phyloP scores from a whole-genome alignment of 1,140 invertebrate genomes.

The Latrodectus geometricus region DNA sequence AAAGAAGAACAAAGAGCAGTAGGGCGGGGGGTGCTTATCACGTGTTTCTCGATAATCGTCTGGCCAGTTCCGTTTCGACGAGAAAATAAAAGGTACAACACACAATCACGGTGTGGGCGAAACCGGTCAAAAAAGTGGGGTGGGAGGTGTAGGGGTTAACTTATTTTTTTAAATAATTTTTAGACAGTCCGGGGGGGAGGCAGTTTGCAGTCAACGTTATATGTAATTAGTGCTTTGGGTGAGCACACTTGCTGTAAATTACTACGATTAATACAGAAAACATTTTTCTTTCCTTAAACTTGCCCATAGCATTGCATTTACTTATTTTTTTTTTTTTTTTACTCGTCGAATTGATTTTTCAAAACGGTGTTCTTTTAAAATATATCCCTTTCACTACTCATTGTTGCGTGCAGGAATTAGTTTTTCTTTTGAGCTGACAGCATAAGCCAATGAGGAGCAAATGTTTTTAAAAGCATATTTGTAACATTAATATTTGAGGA shows the following conservation, averaged over 20 bases:
- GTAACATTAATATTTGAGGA: too few relatives aligned
- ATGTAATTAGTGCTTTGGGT: slow-evolving; percentile 50
- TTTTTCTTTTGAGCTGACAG: too few relatives aligned
- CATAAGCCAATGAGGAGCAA: too few relatives aligned
- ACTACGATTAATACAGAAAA: slow-evolving; percentile 25
- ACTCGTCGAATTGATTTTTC: too few relatives aligned
- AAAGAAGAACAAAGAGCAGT: neutral
- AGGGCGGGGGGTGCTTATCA: slow-evolving; percentile 44
- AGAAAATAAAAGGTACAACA: slow-evolving; percentile 6
- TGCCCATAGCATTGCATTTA: too few relatives aligned
- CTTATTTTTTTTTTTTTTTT: too few relatives aligned
- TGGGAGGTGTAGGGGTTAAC: neutral
- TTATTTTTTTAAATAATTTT: neutral
- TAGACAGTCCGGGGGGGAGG: neutral
- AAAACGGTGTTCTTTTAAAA: too few relatives aligned
- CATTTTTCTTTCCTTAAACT: too few relatives aligned
- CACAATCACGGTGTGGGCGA: slow-evolving; percentile 45
- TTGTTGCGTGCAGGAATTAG: too few relatives aligned
- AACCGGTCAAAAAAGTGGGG: slow-evolving; percentile 35
- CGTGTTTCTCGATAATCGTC: slow-evolving; percentile 58
- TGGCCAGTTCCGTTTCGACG: slow-evolving; percentile 55
- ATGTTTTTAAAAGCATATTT: too few relatives aligned
- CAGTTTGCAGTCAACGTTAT: slow-evolving; percentile 21
- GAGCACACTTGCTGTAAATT: slow-evolving; percentile 36
- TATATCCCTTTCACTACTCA: too few relatives aligned